Conservation (phyloP, 2,888 invertebrate species). For the Magallana nippona region DNA sequence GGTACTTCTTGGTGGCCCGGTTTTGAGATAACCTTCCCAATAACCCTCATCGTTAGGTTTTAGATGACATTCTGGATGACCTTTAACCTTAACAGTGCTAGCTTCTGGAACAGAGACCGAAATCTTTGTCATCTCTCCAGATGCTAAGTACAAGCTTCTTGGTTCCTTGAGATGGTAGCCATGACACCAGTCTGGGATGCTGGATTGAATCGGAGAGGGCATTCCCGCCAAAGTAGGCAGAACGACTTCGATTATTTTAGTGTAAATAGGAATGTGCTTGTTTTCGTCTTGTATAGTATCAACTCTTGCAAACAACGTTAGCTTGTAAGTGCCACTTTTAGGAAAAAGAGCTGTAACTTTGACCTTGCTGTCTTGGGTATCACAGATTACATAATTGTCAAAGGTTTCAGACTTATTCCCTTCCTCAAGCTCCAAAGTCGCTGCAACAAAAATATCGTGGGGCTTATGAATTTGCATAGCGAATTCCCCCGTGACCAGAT, state of each 20-base stretch:
- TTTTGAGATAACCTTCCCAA: conserved; percentile 49
- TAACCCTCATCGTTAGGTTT: conserved; percentile 45
- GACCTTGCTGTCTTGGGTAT: conserved; percentile 46
- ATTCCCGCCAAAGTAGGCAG: conserved; percentile 49
- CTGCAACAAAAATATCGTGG: conserved; percentile 37
- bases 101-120: conserved; percentile 49
- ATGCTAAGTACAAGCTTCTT: conserved; percentile 41
- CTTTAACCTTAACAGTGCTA: conserved; percentile 42
- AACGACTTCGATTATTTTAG: conserved; percentile 50
- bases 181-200: conserved; percentile 48
- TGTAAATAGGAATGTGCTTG: conserved; percentile 44
- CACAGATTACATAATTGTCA: conserved; percentile 49
- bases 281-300: conserved; percentile 28
- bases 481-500: conserved; percentile 52
- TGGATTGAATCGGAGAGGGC: conserved; percentile 44
- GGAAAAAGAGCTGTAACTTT: conserved; percentile 45
- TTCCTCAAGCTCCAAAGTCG: conserved; percentile 47
- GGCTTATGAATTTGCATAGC: conserved; percentile 47
- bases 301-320: conserved; percentile 50
- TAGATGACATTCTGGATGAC: conserved; percentile 50
- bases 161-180: conserved; percentile 48
- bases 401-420: conserved; percentile 43
- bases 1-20: conserved; percentile 44
- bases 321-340: conserved; percentile 48
- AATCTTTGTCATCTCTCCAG: conserved; percentile 42